Base-by-base conservation (phyloP, 2,797 vertebrate species). In the Prunella strophiata region DNA sequence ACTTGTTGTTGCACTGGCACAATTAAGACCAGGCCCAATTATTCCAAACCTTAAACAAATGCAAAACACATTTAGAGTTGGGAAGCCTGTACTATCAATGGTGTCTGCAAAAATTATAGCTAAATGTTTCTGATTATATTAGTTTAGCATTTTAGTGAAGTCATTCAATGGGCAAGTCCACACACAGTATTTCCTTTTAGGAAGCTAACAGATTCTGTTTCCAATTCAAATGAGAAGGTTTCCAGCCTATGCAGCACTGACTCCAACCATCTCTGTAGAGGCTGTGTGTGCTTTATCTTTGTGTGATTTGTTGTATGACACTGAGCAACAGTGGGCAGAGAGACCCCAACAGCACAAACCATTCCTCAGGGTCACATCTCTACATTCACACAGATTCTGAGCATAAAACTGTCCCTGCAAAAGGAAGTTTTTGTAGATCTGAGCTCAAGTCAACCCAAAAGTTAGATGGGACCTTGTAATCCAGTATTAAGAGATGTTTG, bases 1-100 rank as follows among this genome's bases (percentile, higher is more conserved):
- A 61, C 29, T 93, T 6, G 0, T 66, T 55, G n/a, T 77, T 76
- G 61, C 45, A 30, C 23, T 72, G 51, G 57, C 11, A 38, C 94
- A 89, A 89, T 86, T 89, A 93, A 93, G 81, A 89, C 25, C 84
- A 94, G 88, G 63, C n/a, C 73, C 51, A 93, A 89, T 92, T 96
- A 95, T 91, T 94, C 89, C 63, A 95, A 94, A 70, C 20, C 42
- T 94, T 86, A 89, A 86, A 86, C 70, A 96, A 96, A 97, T 89
- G 63, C 50, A 93, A 94, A 96, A 92, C 92, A 95, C 57, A 82
- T 94, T 95, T 82, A 88, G 78, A 86, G 27, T 4, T 68, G 85
- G 58, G 71, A 82, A 94, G 47, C 13, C 36, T 77, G 52, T 91
- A 50, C 23, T 89, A 75, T 88, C 93, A 96, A 42, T 77, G 73